These are phyloP conservation scores for Megalopta genalis DNA, from an alignment of 1,140 invertebrate genomes.

Conservation along the genomic window DNA sequence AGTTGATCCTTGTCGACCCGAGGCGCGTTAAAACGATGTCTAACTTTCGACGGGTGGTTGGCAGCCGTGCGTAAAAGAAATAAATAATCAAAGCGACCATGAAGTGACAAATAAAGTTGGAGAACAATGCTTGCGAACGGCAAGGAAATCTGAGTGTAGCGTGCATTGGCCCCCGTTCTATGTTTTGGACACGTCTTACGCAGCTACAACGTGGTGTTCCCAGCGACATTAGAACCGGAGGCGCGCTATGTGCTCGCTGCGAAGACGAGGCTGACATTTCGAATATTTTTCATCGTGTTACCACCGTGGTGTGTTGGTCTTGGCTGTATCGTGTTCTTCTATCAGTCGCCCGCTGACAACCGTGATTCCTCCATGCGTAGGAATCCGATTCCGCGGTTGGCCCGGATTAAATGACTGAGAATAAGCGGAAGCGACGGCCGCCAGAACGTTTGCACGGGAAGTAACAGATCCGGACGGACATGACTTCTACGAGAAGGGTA, in stretches of 20 bases:
- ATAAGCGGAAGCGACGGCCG: slow-evolving; percentile 20
- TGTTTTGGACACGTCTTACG: slow-evolving; percentile 50
- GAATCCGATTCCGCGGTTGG: slow-evolving; percentile 36
- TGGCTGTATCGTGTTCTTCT: slow-evolving; percentile 25
- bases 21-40: slow-evolving; percentile 59
- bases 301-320: slow-evolving; percentile 31
- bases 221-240: slow-evolving; percentile 42
- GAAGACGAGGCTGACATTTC: slow-evolving; percentile 66
- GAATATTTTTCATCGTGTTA: slow-evolving; percentile 47
- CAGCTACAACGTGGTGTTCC: slow-evolving; percentile 56
- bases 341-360: slow-evolving; percentile 40
- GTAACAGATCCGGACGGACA: slow-evolving; percentile 26
- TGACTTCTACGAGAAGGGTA: slow-evolving; percentile 32
- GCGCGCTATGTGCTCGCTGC: slow-evolving; percentile 60
- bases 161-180: slow-evolving; percentile 58
- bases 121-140: slow-evolving; percentile 75
- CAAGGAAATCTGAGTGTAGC: slow-evolving; percentile 61
- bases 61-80: slow-evolving; percentile 78
- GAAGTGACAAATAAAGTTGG: slow-evolving; percentile 79
- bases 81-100: slow-evolving; percentile 80
- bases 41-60: slow-evolving; percentile 73
- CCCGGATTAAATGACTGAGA: slow-evolving; percentile 28
- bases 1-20: slow-evolving; percentile 36
- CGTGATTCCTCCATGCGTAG: slow-evolving; percentile 32
- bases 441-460: slow-evolving; percentile 4